phyloP scores from a whole-genome alignment of 37 sponge, comb jelly and placozoan genomes.

The Halisarca cf. caerulea region DNA sequence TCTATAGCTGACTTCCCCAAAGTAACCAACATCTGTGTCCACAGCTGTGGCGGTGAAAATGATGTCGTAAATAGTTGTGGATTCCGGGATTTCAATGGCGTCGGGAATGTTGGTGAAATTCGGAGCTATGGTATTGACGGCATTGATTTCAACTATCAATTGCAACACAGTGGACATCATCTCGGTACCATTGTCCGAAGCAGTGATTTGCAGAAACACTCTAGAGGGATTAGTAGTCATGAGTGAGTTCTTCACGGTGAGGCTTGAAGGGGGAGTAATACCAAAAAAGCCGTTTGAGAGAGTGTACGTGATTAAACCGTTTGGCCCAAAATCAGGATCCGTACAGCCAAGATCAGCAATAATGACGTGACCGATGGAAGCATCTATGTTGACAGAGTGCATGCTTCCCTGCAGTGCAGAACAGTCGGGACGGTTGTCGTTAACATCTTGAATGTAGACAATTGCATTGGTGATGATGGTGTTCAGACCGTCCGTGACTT shows the following conservation, averaged over 20 bases:
- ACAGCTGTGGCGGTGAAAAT: constrained; percentile 46
- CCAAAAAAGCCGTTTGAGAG: constrained; percentile 20
- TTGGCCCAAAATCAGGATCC: constrained; percentile 51
- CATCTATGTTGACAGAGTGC: neutral
- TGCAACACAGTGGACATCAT: neutral
- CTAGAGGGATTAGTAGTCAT: neutral
- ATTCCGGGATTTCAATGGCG: constrained; percentile 37
- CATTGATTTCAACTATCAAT: constrained; percentile 28
- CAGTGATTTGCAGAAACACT: constrained; percentile 14
- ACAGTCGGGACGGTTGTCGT: constrained; percentile 66
- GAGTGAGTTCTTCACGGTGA: neutral
- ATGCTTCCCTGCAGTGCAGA: neutral
- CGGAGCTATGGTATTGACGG: constrained; percentile 33
- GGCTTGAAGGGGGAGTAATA: neutral
- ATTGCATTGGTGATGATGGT: neutral
- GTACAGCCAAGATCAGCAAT: constrained; percentile 48
- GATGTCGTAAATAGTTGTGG: constrained; percentile 6
- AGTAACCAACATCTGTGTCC: constrained; percentile 57
- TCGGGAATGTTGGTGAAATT: constrained; percentile 57
- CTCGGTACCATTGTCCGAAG: constrained; percentile 40
- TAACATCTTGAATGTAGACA: constrained; percentile 69
- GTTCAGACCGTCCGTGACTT: constrained; percentile 29
- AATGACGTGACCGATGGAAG: neutral
- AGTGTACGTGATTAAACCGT: constrained; percentile 42
- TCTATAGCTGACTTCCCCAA: constrained; percentile 35